Percentiles rank a stretch among this genome's conserved stretches.
Evolutionary conservation across 1,140 invertebrate genomes (phyloP).

Genomic region (Nebria ingens): DNA sequence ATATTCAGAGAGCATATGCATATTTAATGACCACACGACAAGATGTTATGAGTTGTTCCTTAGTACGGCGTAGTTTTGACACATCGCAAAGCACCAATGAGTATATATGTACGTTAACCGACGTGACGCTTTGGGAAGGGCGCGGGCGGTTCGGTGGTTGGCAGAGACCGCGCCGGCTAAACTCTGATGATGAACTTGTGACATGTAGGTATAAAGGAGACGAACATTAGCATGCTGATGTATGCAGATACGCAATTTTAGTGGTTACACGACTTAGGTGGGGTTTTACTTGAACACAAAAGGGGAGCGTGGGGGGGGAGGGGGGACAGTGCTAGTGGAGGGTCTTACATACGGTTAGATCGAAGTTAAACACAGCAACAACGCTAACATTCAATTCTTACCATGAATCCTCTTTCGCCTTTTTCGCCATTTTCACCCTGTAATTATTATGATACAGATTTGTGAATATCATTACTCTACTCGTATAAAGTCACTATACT

Average conservation of each 20-base stretch:
- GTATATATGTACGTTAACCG: not conserved
- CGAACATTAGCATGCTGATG: constrained; percentile 21
- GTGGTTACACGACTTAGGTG: constrained; percentile 12
- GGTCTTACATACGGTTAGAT: not conserved
- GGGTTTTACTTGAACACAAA: not conserved
- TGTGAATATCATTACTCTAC: too few species aligned
- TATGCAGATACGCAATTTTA: constrained; percentile 15
- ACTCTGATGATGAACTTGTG: constrained; percentile 13
- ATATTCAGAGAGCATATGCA: too few species aligned
- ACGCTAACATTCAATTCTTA: too few species aligned
- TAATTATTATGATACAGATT: too few species aligned
- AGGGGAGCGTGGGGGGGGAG: not conserved
- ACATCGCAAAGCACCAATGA: not conserved
- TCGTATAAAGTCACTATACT: too few species aligned
- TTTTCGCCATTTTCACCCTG: constrained; percentile 56
- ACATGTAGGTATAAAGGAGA: too few species aligned
- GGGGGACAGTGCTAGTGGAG: constrained; percentile 11
- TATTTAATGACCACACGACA: too few species aligned
- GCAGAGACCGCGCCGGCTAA: not conserved
- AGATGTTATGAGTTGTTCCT: too few species aligned
- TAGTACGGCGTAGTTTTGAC: too few species aligned
- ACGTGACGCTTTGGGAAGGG: not conserved
- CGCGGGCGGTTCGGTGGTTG: not conserved
- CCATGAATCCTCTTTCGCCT: constrained; percentile 54
- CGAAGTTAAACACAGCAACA: constrained; percentile 8